Base-by-base conservation (phyloP, 2,113 vertebrate genomes). In the Odontesthes bonariensis region DNA sequence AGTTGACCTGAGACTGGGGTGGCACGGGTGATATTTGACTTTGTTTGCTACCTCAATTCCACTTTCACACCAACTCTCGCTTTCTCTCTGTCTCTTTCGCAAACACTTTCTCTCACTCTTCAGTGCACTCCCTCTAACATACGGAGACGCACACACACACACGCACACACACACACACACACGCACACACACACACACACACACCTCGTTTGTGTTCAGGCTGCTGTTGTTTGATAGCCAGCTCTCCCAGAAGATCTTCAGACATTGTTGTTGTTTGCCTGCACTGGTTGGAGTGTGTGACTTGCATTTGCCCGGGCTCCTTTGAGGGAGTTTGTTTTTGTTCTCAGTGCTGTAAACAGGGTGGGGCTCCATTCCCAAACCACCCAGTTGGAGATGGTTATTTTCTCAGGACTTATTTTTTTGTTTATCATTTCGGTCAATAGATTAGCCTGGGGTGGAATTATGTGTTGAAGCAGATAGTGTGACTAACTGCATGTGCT, bases 301-400 rank as follows among this genome's bases (percentile, higher is more conserved):
- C 86, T 92, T 85, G 84, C 88, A 85, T 87, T 87, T 73, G 74
- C 84, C 67, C 38, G 12, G 53, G 61, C 79, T 91, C 92, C 92
- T 92, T 84, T 74, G 90, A 91, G 92, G 81, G 89, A 89, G 81
- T 92, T 90, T 92, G 90, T 92, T 92, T 91, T 92, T 88, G 74
- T 85, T 88, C 86, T 85, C 78, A 3, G 76, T 56, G 68, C 83
- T 82, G 88, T 90, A 85, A 89, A 91, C 77, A 87, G 88, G 91
- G 87, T 69, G 88, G 79, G 76, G 84, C 87, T 82, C 52, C 77
- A 57, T 66, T 93, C 86, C 88, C 84, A 79, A 87, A 87, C 85
- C 87, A 79, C 83, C 71, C 77, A 51, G 68, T 73, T 63, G 82
- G 81, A 88, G 88, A 86, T 82, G 70, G 68, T 81, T 83, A 83